Evolutionary conservation across 2,113 vertebrate species (phyloP).

Genomic region (Esox niger): DNA sequence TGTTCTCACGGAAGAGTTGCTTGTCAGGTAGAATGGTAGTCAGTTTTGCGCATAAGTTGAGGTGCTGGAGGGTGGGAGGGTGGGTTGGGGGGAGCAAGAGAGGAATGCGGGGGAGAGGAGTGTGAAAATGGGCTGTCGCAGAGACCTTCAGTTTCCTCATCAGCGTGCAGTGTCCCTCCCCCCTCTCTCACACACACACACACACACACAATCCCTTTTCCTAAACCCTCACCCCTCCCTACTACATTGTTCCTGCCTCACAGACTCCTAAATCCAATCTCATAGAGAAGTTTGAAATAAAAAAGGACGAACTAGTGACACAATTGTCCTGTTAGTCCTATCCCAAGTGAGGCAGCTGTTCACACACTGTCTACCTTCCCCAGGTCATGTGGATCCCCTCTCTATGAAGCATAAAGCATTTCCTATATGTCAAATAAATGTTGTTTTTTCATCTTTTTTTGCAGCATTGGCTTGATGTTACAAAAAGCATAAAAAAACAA

Average conservation of each 20-base stretch:
- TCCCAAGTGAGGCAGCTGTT: too few species aligned
- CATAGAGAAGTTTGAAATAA: constrained; percentile 19
- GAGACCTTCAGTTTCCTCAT: constrained; percentile 53
- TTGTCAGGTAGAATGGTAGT: too few species aligned
- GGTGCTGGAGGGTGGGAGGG: constrained; percentile 12
- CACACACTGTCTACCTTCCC: background rate
- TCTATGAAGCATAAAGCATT: background rate
- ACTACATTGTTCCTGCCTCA: constrained; percentile 48
- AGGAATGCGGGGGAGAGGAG: constrained; percentile 85
- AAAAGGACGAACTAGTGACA: constrained; percentile 15
- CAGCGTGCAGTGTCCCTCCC: constrained; percentile 21
- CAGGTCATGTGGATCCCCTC: background rate
- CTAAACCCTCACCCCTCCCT: constrained; percentile 9
- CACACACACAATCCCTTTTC: constrained; percentile 8
- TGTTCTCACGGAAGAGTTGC: background rate
- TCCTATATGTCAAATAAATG: background rate
- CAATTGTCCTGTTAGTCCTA: background rate
- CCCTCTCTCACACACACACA: constrained; percentile 13
- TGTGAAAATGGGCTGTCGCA: constrained; percentile 65
- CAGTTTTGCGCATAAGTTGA: background rate
- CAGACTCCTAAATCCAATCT: constrained; percentile 39
- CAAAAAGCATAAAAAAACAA: constrained; percentile 99
- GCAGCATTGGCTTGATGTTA: constrained; percentile 97
- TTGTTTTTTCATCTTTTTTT: constrained; percentile 39
- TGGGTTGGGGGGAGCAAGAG: constrained; percentile 5